Conservation (phyloP, 2,888 invertebrate genomes). For the Odontocerum albicorne region DNA sequence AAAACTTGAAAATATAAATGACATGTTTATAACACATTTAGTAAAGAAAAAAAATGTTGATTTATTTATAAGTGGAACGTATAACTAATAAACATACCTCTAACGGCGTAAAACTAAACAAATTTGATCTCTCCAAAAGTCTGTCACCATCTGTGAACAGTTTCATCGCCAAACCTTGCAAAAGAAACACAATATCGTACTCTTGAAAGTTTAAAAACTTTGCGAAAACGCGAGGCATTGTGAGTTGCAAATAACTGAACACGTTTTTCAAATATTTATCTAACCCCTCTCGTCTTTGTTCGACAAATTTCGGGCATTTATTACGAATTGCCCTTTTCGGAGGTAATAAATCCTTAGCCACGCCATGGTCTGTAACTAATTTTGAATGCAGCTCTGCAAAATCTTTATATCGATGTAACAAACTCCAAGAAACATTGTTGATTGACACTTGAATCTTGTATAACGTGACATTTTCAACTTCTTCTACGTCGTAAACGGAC, state of each 20-base stretch:
- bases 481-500: constrained; percentile 65
- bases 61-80: background rate
- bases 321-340: constrained; percentile 93
- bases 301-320: constrained; percentile 84
- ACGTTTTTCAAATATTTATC: constrained; percentile 80
- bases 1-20: background rate
- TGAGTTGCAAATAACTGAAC: constrained; percentile 72
- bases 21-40: background rate
- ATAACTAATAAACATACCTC: constrained; percentile 62
- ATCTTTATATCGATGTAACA: constrained; percentile 86
- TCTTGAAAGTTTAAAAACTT: constrained; percentile 86
- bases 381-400: constrained; percentile 86
- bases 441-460: constrained; percentile 73
- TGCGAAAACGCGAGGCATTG: constrained; percentile 79
- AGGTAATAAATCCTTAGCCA: constrained; percentile 83
- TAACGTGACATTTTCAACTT: constrained; percentile 68
- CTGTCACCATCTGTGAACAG: constrained; percentile 76
- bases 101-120: constrained; percentile 74
- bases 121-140: constrained; percentile 62
- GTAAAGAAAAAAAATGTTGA: constrained; percentile 11
- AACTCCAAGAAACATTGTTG: constrained; percentile 76
- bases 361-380: constrained; percentile 77
- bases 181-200: constrained; percentile 86
- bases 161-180: constrained; percentile 79
- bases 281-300: constrained; percentile 76